A percentile compares a stretch with the other conserved stretches of the same genome.
These are phyloP conservation scores for Beroe ovata DNA, from an alignment of 37 sponge, comb jelly and placozoan species.

Conservation along the genomic window DNA sequence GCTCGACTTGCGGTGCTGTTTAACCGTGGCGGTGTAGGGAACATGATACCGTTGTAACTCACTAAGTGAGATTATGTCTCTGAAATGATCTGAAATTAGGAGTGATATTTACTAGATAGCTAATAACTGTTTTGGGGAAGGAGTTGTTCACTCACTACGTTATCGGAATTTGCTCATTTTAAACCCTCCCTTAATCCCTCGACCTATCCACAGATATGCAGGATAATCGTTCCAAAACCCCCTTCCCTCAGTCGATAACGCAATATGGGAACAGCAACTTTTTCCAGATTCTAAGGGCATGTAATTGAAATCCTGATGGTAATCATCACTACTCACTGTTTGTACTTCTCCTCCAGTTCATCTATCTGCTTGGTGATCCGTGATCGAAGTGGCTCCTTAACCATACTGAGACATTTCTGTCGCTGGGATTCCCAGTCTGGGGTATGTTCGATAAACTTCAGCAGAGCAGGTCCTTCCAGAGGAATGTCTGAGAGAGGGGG, in stretches of 20 bases:
- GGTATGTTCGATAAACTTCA: conserved; percentile 19
- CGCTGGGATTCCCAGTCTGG: conserved; percentile 16
- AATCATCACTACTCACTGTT: conserved; percentile 23
- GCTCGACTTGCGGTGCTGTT: too few relatives aligned
- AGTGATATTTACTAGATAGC: too few relatives aligned
- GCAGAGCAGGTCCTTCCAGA: neutral
- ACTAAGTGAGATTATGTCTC: neutral
- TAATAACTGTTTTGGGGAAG: too few relatives aligned
- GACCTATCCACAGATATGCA: too few relatives aligned
- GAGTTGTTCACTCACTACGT: too few relatives aligned
- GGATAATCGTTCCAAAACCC: too few relatives aligned
- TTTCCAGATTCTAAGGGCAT: too few relatives aligned
- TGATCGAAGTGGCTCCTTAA: neutral
- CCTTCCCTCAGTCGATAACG: too few relatives aligned
- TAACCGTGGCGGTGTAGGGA: neutral
- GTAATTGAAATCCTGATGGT: too few relatives aligned
- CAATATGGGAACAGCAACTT: too few relatives aligned
- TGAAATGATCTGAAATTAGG: neutral
- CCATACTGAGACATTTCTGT: neutral
- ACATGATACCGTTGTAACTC: neutral
- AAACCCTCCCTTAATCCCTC: too few relatives aligned
- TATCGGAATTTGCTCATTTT: too few relatives aligned
- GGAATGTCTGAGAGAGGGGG: conserved; percentile 8
- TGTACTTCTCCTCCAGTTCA: neutral
- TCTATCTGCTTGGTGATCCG: neutral